Conservation (phyloP, 2,888 invertebrate species). For the Polylopha cassiicola region DNA sequence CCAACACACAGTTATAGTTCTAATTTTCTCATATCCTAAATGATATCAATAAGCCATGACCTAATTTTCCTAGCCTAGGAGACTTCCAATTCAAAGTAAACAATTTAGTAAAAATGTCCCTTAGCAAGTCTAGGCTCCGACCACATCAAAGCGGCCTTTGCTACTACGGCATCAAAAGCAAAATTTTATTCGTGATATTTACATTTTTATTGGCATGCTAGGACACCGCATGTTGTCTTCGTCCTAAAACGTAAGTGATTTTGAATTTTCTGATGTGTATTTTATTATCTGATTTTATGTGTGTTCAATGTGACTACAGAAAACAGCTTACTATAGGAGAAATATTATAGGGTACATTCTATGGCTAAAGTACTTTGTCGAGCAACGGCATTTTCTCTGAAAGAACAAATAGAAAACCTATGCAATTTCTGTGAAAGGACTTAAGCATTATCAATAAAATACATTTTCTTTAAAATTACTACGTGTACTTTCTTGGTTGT, state of each 20-base stretch:
- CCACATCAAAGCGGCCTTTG: constrained; percentile 62
- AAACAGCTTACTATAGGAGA: constrained; percentile 53
- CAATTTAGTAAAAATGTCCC: constrained; percentile 16
- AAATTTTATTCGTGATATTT: constrained; percentile 72
- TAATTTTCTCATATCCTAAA: too few species aligned
- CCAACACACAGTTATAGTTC: too few species aligned
- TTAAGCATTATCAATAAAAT: too few species aligned
- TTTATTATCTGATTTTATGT: constrained; percentile 75
- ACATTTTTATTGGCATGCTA: constrained; percentile 75
- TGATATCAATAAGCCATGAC: too few species aligned
- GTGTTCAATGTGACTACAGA: constrained; percentile 65
- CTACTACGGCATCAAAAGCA: constrained; percentile 67
- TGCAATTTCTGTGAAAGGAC: too few species aligned
- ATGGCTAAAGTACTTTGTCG: constrained; percentile 34
- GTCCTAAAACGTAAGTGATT: constrained; percentile 75
- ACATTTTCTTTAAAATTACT: too few species aligned
- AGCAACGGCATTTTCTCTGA: constrained; percentile 31
- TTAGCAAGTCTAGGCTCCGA: constrained; percentile 20
- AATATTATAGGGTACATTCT: constrained; percentile 50
- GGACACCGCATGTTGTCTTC: constrained; percentile 64
- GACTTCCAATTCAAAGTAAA: too few species aligned
- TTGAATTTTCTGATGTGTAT: constrained; percentile 76
- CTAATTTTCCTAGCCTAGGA: too few species aligned
- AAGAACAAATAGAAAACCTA: constrained; percentile 9
- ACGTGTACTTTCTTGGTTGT: too few species aligned